Evolutionary conservation across 2,888 invertebrate species (phyloP).

Genomic region (Amiota mariae): DNA sequence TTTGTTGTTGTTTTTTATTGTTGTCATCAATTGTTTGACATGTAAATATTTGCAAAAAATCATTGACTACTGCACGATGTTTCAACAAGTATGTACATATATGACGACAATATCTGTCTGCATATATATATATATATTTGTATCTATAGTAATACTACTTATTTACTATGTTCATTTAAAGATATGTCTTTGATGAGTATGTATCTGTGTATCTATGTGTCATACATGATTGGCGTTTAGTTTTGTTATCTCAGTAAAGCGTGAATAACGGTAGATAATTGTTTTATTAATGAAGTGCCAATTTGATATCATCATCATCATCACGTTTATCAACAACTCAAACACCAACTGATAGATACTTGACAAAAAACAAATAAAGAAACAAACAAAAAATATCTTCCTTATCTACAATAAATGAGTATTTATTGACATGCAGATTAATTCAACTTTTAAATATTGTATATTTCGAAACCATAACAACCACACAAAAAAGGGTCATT

Average conservation of each 20-base stretch:
- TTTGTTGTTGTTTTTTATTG: background rate
- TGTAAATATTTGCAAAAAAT: constrained; percentile 32
- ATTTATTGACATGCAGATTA: too few species aligned
- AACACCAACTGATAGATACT: background rate
- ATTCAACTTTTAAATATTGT: too few species aligned
- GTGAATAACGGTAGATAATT: constrained; percentile 53
- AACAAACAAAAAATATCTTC: too few species aligned
- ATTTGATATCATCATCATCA: constrained; percentile 32
- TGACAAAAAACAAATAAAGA: too few species aligned
- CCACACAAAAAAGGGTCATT: too few species aligned
- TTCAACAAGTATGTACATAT: constrained; percentile 14
- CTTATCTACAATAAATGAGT: too few species aligned
- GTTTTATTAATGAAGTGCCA: constrained; percentile 54
- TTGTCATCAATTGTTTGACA: constrained; percentile 45
- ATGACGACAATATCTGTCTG: constrained; percentile 34
- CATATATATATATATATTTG: background rate
- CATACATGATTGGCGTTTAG: constrained; percentile 11
- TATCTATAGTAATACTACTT: background rate
- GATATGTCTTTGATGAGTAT: background rate
- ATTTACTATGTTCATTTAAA: background rate
- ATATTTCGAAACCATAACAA: too few species aligned
- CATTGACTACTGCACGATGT: constrained; percentile 20
- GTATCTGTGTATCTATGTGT: constrained; percentile 43
- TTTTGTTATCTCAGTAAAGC: constrained; percentile 19
- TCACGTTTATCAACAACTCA: constrained; percentile 27